Evolutionary conservation across 2,888 invertebrate genomes (phyloP).

Genomic region (Clepsis dumicolana): DNA sequence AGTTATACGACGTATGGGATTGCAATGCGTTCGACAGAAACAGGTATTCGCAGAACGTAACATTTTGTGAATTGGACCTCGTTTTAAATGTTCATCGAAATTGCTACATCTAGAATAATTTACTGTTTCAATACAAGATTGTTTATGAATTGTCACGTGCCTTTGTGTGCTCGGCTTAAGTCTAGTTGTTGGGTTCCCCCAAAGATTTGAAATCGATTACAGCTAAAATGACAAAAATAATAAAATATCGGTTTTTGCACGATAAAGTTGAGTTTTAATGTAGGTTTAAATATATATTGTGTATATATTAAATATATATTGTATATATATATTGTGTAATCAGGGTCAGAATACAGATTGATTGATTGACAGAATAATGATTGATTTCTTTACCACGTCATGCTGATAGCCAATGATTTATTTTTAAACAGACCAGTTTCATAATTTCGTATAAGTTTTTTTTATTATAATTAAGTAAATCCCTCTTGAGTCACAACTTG

Average conservation of each 20-base stretch:
- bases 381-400: no score
- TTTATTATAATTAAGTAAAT: no score
- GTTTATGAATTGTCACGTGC: constrained; percentile 4
- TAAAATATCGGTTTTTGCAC: background rate
- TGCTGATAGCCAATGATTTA: no score
- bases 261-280: no score
- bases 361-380: no score
- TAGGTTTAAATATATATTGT: no score
- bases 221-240: background rate
- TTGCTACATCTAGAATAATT: background rate
- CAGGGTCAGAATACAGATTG: no score
- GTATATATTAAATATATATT: no score
- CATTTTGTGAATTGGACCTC: background rate
- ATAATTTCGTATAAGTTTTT: no score
- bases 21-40: background rate
- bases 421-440: no score
- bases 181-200: background rate
- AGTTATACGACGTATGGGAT: background rate
- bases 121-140: background rate
- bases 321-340: no score
- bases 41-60: constrained; percentile 10
- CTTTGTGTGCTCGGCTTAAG: background rate
- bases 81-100: background rate
- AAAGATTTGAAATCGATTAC: background rate
- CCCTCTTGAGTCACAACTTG: no score